Conservation (phyloP, 2,113 vertebrate species). For the Sapayoa aenigma region DNA sequence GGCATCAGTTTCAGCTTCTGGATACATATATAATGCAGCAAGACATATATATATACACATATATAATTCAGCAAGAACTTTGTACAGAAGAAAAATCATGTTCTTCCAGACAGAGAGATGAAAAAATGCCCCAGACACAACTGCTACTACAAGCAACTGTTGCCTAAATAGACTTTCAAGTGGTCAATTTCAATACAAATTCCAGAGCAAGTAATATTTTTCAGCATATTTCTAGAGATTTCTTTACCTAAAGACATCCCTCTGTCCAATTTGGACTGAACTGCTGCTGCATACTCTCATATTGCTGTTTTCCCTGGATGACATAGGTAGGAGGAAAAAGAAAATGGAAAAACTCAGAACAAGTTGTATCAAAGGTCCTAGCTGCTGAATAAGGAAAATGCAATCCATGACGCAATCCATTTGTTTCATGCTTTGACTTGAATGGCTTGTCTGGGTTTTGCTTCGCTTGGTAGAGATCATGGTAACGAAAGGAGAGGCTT, state of each 20-base stretch:
- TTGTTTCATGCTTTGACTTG: conserved; percentile 56
- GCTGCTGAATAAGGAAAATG: conserved; percentile 41
- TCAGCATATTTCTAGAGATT: not conserved
- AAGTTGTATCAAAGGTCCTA: conserved; percentile 5
- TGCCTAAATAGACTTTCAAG: not conserved
- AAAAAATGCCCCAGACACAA: not conserved
- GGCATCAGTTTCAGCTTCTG: conserved; percentile 37
- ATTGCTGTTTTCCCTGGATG: not conserved
- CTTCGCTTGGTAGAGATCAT: not conserved
- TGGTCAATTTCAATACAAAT: not conserved
- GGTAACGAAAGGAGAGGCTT: not conserved
- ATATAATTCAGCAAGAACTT: not conserved
- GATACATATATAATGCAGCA: not conserved
- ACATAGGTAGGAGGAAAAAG: not conserved
- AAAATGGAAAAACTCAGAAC: conserved; percentile 15
- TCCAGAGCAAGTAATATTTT: not conserved
- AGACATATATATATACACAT: not conserved
- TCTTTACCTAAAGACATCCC: not conserved
- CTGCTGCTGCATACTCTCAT: not conserved
- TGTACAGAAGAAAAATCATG: not conserved
- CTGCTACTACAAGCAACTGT: not conserved
- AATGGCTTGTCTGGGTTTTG: not conserved
- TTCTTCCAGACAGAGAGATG: not conserved
- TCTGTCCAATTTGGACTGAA: not conserved
- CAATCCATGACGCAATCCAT: conserved; percentile 8